Percentiles rank a stretch among this genome's conserved stretches.
phyloP scores from a whole-genome alignment of 2,888 invertebrate species.

The Odontocerum albicorne region DNA sequence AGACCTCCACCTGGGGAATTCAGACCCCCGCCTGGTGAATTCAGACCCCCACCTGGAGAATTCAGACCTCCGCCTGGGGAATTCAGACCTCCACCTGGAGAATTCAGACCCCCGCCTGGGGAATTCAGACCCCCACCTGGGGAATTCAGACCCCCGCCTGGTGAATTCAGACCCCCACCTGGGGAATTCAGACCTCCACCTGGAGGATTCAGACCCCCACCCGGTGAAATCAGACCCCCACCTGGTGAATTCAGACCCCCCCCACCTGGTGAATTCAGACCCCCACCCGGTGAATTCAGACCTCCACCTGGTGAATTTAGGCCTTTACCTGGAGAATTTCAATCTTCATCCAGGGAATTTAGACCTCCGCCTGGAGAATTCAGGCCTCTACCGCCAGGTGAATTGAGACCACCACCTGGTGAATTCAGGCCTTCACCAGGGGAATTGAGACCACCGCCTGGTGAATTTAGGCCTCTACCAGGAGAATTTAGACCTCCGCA shows the following conservation, averaged over 20 bases:
- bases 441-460: neutral
- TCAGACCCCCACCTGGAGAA: conserved; percentile 2
- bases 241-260: neutral
- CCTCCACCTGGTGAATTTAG: neutral
- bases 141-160: neutral
- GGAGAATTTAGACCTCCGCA: conserved; percentile 6
- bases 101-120: neutral
- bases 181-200: conserved; percentile 5
- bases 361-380: neutral
- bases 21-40: conserved; percentile 3
- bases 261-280: neutral
- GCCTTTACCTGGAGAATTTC: neutral
- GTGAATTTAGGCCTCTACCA: too few relatives aligned
- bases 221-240: neutral
- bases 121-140: neutral
- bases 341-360: too few relatives aligned
- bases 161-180: conserved; percentile 4
- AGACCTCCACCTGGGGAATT: conserved; percentile 1
- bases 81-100: neutral
- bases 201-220: conserved; percentile 1
- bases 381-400: neutral
- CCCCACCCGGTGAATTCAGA: conserved; percentile 1
- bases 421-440: conserved; percentile 2
- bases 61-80: neutral
- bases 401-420: neutral